phyloP scores from a whole-genome alignment of 2,888 invertebrate genomes.

The Tenthredo livida region DNA sequence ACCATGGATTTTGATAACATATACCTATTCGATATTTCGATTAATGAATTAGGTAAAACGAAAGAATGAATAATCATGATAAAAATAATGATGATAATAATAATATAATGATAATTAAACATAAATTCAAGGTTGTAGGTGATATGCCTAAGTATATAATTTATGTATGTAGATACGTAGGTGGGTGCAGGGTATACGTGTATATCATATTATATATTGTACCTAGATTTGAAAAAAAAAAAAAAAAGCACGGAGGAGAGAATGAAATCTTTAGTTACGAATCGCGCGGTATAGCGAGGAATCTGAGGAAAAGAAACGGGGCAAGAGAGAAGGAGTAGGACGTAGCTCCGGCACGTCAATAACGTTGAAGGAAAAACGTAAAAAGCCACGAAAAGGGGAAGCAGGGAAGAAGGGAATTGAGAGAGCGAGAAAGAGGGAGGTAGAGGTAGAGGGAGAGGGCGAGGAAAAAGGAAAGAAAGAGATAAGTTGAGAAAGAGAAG shows the following conservation, averaged over 20 bases:
- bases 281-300: not conserved
- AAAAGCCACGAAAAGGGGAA: conserved; percentile 64
- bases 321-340: conserved; percentile 52
- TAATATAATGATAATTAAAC: not conserved
- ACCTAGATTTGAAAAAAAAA: not conserved
- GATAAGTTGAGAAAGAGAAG: conserved; percentile 43
- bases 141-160: too few species aligned
- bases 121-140: too few species aligned
- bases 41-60: not conserved
- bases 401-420: conserved; percentile 56
- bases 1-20: not conserved
- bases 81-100: not conserved
- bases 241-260: not conserved
- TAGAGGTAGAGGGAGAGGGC: conserved; percentile 52
- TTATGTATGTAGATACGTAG: not conserved
- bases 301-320: conserved; percentile 63
- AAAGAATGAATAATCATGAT: too few species aligned
- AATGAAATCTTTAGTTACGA: conserved; percentile 1
- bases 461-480: conserved; percentile 40
- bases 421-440: conserved; percentile 50
- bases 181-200: not conserved
- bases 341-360: conserved; percentile 69
- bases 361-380: conserved; percentile 74
- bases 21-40: not conserved
- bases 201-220: not conserved